Evolutionary conservation across 2,113 vertebrate genomes (phyloP), one percentile per base, ranked within the genome.

Genomic region (Neolamprologus hecqui): DNA sequence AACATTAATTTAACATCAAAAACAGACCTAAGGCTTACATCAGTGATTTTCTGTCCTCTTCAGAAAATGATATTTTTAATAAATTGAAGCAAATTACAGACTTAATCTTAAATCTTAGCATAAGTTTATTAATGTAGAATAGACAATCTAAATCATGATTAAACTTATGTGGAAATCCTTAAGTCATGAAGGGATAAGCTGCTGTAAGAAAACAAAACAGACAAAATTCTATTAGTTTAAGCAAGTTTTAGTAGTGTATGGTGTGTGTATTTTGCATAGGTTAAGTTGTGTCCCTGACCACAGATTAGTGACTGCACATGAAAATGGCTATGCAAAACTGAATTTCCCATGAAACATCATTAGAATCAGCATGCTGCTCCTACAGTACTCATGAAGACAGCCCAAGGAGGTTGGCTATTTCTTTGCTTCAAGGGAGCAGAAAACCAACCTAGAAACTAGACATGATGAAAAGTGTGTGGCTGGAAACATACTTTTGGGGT

Each of bases 1-100:
- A 81, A 57, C 79, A 89, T 90, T 90, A 90, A 88, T 86, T 73
- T 10, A 70, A 70, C 60, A 86, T 90, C 90, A 81, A 19, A 82
- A 86, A 37, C 58, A 54, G 84, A 13, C 21, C 21, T 54, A 70
- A 77, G 49, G 42, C 57, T 83, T 33, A 51, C 19, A 13, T 85
- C 73, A 58, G 54, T 55, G 42, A 83, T 54, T 70, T 73, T 45
- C n/a, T 82, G n/a, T 33, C 3, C 53, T 33, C 37, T 19, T 57
- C 15, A 54, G 35, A 77, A 88, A 87, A 14, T 55, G 40, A 53
- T 60, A 70, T 54, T 83, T 82, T 79, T 47, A 86, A 79, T 90
- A 45, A 85, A 81, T 84, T 49, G 79, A 35, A 49, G 77, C 53
- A 79, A 82, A 89, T 51, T 60, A 79, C 37, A 79, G 31, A 28